Base-by-base conservation (phyloP, 2,113 vertebrate species). In the Lichenostomus cassidix region DNA sequence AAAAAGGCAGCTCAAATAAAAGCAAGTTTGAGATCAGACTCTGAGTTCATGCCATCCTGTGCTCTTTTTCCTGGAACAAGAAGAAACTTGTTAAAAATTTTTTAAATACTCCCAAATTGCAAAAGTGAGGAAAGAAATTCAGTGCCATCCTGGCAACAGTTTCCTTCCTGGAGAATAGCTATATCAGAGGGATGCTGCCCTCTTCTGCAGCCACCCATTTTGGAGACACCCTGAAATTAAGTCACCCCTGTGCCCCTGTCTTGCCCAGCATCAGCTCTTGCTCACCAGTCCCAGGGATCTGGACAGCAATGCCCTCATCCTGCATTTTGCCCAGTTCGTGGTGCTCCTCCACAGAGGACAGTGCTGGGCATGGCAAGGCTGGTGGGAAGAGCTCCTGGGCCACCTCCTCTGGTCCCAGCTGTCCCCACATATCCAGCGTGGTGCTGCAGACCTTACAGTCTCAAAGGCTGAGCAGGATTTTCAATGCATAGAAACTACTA, bases 11-110 rank as follows among this genome's bases (percentile, higher is more conserved):
- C 70, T 75, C 90, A 71, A 58, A 83, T 52, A 67, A 75, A 92
- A 92, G 31, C 2, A 33, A 65, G n/a, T 56, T 68, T 79, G 85
- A 95, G 44, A 87, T 90, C 70, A 90, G 63, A 28, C n/a, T 41
- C 49, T 85, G 92, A 90, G 90, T 29, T 83, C 0, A 0, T 55
- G 90, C 88, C 82, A 88, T 87, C 46, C 63, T 9, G 2, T 41
- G 37, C 17, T 87, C 46, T 78, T 87, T 81, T 91, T 59, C 90
- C 88, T 85, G 92, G 74, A 91, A 92, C 63, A 83, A 65, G 78
- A 68, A 85, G 44, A 88, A 94, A 90, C 75, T 90, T 85, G 70
- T 82, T 91, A 44, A 85, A 85, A 75, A 42, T 3, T 7, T 47
- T 59, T 10, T 10, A 83, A 94, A 77, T 6, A 9, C 23, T 65